Percentiles rank a stretch among this genome's conserved stretches.
Evolutionary conservation across 1,140 invertebrate genomes (phyloP).

Genomic region (Drosophila takahashii): DNA sequence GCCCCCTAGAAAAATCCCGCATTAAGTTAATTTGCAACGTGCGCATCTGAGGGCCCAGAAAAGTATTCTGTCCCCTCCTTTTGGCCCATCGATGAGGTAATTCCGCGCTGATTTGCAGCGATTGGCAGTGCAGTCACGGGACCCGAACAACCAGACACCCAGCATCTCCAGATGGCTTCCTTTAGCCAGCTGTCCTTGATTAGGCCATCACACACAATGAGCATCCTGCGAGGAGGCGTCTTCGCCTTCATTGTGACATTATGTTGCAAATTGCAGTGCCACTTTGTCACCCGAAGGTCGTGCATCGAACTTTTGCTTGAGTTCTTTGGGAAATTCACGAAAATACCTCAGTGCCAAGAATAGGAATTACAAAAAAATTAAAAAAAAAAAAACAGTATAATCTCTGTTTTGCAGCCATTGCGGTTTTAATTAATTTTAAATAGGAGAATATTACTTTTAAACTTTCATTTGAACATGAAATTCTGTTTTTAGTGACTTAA

Average conservation of each 20-base stretch:
- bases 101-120: slow-evolving; percentile 69
- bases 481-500: no score
- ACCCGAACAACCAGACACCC: slow-evolving; percentile 1
- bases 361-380: no score
- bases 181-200: slow-evolving; percentile 49
- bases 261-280: slow-evolving; percentile 59
- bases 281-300: slow-evolving; percentile 48
- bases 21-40: slow-evolving; percentile 82
- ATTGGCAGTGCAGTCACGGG: slow-evolving; percentile 75
- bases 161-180: not conserved
- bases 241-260: slow-evolving; percentile 53
- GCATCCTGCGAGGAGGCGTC: slow-evolving; percentile 25
- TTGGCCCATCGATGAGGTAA: slow-evolving; percentile 68
- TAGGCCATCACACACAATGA: slow-evolving; percentile 66
- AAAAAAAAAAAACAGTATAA: no score
- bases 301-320: not conserved
- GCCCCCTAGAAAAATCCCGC: slow-evolving; percentile 45
- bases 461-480: no score
- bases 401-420: no score
- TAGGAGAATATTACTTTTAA: no score
- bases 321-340: not conserved
- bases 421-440: no score
- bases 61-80: slow-evolving; percentile 8
- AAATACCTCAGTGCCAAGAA: not conserved
- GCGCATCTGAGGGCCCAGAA: slow-evolving; percentile 32